A percentile compares a stretch with the other conserved stretches of the same genome.
Evolutionary conservation across 2,888 invertebrate genomes (phyloP).

Genomic region (Apodemia duryi): DNA sequence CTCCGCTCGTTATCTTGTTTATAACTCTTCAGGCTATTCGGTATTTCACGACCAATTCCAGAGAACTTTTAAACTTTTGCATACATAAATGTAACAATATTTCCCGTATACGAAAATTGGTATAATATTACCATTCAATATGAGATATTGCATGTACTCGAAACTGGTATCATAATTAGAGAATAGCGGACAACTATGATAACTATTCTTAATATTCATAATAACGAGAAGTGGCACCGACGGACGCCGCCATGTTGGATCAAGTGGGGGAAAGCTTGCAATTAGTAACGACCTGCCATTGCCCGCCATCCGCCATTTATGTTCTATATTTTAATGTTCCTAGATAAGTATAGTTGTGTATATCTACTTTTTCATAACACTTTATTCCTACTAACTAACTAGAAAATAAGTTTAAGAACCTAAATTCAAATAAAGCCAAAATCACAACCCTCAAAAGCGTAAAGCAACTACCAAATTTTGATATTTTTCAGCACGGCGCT

Average conservation of each 20-base stretch:
- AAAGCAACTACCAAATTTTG: no score
- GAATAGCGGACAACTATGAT: slow-evolving; percentile 63
- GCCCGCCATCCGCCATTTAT: slow-evolving; percentile 20
- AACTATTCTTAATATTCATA: slow-evolving; percentile 59
- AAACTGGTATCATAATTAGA: slow-evolving; percentile 65
- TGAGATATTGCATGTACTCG: slow-evolving; percentile 49
- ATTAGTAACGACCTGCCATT: slow-evolving; percentile 42
- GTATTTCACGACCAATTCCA: not conserved
- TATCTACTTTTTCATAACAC: no score
- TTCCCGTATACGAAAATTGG: not conserved
- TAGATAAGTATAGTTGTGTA: not conserved
- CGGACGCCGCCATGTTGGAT: slow-evolving; percentile 62
- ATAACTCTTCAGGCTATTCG: no score
- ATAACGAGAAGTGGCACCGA: slow-evolving; percentile 53
- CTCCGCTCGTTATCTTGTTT: no score
- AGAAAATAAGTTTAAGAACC: no score
- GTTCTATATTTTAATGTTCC: not conserved
- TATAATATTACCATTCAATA: slow-evolving; percentile 39
- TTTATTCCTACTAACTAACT: no score
- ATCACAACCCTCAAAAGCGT: no score
- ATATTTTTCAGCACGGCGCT: no score
- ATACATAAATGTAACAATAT: not conserved
- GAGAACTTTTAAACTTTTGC: no score
- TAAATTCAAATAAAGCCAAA: no score
- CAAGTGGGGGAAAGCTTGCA: slow-evolving; percentile 58